Evolutionary conservation across 2,113 vertebrate species (phyloP).

Genomic region (Scomber scombrus): DNA sequence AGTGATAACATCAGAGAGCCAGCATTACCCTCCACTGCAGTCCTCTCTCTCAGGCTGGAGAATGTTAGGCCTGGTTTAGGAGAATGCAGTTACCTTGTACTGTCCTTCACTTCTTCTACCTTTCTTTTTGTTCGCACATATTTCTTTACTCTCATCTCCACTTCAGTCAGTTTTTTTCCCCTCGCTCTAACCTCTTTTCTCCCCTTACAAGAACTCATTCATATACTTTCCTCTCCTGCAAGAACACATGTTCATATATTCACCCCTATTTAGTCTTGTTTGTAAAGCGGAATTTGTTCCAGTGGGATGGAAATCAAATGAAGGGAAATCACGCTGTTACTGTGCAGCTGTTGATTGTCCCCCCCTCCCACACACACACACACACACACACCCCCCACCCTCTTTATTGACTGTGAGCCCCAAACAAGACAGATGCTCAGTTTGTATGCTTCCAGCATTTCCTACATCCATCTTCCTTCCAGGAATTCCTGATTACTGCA

Average conservation of each 20-base stretch:
- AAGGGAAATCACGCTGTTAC: conserved; percentile 81
- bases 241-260: conserved; percentile 72
- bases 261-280: conserved; percentile 78
- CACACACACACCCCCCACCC: conserved; percentile 57
- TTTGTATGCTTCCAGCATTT: conserved; percentile 78
- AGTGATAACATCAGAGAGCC: conserved; percentile 85
- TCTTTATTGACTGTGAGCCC: conserved; percentile 79
- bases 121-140: conserved; percentile 40
- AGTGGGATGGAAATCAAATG: conserved; percentile 82
- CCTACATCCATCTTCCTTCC: conserved; percentile 79
- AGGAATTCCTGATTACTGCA: conserved; percentile 80
- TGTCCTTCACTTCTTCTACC: conserved; percentile 65
- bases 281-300: conserved; percentile 81
- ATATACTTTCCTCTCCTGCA: conserved; percentile 24
- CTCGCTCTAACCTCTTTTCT: conserved; percentile 20
- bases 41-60: conserved; percentile 64
- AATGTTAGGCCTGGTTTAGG: conserved; percentile 48
- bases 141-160: conserved; percentile 44
- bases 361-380: too few species aligned
- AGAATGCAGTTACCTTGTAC: conserved; percentile 69
- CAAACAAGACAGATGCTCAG: conserved; percentile 81
- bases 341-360: conserved; percentile 81
- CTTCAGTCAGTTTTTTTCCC: not conserved
- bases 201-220: conserved; percentile 8
- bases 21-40: conserved; percentile 73